A percentile compares a stretch with the other conserved stretches of the same genome.
phyloP scores from a whole-genome alignment of 2,888 invertebrate genomes.

The Chouioia cunea region DNA sequence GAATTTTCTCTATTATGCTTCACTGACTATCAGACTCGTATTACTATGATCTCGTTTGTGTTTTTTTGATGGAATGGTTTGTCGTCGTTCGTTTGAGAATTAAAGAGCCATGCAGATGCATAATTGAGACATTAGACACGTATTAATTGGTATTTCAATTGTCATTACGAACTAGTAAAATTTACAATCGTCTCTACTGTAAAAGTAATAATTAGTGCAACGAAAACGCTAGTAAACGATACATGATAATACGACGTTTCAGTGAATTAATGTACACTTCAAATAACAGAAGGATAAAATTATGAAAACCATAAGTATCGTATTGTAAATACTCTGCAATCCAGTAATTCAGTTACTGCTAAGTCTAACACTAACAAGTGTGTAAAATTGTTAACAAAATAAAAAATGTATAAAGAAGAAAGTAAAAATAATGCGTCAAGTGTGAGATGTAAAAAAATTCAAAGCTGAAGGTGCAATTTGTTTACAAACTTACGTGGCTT shows the following conservation, averaged over 20 bases:
- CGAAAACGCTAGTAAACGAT: slow-evolving; percentile 6
- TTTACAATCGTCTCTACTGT: neutral
- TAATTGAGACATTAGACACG: slow-evolving; percentile 3
- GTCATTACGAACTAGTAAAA: slow-evolving; percentile 5
- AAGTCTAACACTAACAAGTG: slow-evolving; percentile 20
- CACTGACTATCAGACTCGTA: neutral
- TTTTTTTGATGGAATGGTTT: slow-evolving; percentile 1
- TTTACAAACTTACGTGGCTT: slow-evolving; percentile 69
- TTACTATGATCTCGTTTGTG: slow-evolving; percentile 1
- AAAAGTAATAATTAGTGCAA: slow-evolving; percentile 18
- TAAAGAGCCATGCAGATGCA: slow-evolving; percentile 41
- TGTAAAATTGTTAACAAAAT: slow-evolving; percentile 9
- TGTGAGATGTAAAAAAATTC: neutral
- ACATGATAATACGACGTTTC: neutral
- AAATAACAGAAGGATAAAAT: neutral
- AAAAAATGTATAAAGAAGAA: slow-evolving; percentile 4
- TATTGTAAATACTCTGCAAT: slow-evolving; percentile 1
- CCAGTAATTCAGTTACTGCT: slow-evolving; percentile 14
- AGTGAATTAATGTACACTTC: neutral
- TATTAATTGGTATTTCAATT: too few relatives aligned
- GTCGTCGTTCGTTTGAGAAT: neutral
- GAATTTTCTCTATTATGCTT: neutral
- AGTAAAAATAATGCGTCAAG: neutral
- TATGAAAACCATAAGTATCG: slow-evolving; percentile 5
- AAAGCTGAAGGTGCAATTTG: neutral